Base-by-base conservation (phyloP, 1,140 invertebrate species). In the Lineus longissimus region DNA sequence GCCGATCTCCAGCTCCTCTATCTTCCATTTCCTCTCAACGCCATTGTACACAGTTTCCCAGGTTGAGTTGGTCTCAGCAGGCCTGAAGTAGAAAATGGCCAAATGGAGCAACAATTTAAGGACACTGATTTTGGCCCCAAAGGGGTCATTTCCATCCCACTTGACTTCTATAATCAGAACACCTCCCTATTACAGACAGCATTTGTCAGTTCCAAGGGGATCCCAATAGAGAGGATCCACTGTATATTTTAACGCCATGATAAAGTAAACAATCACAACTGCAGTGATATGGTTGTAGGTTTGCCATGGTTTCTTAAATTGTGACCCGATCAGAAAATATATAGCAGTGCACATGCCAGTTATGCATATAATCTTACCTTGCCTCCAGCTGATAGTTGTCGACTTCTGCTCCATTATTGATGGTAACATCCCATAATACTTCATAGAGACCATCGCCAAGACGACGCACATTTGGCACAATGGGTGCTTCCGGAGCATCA, bases 21-120 rank as follows among this genome's bases (percentile, higher is more conserved):
- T 87, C 43, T 91, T 85, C 90, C 92, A 96, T 68, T 88, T 88
- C 66, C 86, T 87, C 19, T 91, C 88, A 85, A 88, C 89, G 56
- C 90, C 92, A 77, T 94, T 95, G 73, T 93, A 94, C 30, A 89
- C 87, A 6, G 87, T 73, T 41, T 84, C 84, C 87, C 92, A 92
- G 2, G 68, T 65, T 22, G 59, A 62, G 0, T 61, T 64, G 11
- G n/a, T 6, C 47, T 62, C 64, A 33, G 61, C 51, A 41, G 64
- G 57, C 47, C 73, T 74, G 59, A 1, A 70, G 56, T 27, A 9
- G 51, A 62, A 43, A 40, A 4, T 23, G 7, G 29, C 19, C 6
- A 60, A 47, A 55, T 22, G 22, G 25, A n/a, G 15, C 17, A 45
- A 47, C 13, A 54, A 56, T n/a, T 17, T 61, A 25, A 1, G 7